Percentiles rank a stretch among this genome's conserved stretches.
Conservation (phyloP, 2,888 invertebrate species). For the Colletes collaris region DNA sequence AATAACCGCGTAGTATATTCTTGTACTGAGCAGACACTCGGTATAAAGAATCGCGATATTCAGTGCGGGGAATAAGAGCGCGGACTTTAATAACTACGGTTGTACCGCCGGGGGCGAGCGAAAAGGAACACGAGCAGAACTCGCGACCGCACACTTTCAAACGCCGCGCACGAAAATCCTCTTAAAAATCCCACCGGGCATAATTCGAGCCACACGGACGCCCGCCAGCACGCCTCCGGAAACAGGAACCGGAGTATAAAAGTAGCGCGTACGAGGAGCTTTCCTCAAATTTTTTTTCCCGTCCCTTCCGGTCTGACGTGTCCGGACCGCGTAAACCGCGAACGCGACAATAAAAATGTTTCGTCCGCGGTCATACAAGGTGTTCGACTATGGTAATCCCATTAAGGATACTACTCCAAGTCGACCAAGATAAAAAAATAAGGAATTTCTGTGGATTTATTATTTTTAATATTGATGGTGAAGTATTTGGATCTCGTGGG, state of each 20-base stretch:
- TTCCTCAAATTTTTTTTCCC: slow-evolving; percentile 32
- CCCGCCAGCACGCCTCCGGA: not conserved
- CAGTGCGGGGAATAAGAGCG: slow-evolving; percentile 28
- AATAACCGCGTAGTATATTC: slow-evolving; percentile 35
- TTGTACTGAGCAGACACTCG: slow-evolving; percentile 44
- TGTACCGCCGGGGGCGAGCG: slow-evolving; percentile 22
- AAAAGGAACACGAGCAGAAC: slow-evolving; percentile 17
- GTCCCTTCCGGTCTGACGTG: slow-evolving; percentile 20
- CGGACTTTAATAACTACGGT: slow-evolving; percentile 45
- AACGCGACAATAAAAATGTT: slow-evolving; percentile 11
- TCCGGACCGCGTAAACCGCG: slow-evolving; percentile 11
- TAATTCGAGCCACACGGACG: slow-evolving; percentile 37
- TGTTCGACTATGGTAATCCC: no score
- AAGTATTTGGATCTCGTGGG: no score
- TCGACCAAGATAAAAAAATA: no score
- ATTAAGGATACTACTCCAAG: no score
- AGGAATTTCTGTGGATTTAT: no score
- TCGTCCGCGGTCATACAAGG: not conserved
- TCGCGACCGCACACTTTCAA: slow-evolving; percentile 40
- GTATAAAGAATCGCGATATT: slow-evolving; percentile 22
- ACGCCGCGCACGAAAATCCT: slow-evolving; percentile 48
- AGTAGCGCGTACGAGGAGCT: slow-evolving; percentile 6
- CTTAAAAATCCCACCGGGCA: slow-evolving; percentile 44
- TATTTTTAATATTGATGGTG: no score
- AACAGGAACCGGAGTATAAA: slow-evolving; percentile 33